phyloP scores from a whole-genome alignment of 1,140 invertebrate genomes.

The Daktulosphaira vitifoliae region DNA sequence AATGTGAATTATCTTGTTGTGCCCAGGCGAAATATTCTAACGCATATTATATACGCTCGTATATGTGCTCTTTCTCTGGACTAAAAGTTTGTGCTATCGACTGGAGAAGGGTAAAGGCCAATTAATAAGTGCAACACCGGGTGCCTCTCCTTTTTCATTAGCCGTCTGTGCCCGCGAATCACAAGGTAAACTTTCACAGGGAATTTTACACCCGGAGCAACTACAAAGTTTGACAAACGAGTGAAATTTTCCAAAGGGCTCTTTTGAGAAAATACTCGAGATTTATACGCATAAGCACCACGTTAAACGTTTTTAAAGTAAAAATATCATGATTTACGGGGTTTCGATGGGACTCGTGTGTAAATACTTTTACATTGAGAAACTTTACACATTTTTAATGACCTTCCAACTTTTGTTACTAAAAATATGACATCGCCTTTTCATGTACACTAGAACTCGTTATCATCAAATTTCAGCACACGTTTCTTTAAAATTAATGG shows the following conservation, averaged over 20 bases:
- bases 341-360: too few relatives aligned
- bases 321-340: too few relatives aligned
- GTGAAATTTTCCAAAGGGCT: background rate
- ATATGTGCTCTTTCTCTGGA: background rate
- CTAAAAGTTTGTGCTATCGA: slow-evolving; percentile 11
- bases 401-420: too few relatives aligned
- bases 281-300: background rate
- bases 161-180: background rate
- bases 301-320: too few relatives aligned
- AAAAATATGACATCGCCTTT: too few relatives aligned
- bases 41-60: background rate
- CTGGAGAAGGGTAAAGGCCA: background rate
- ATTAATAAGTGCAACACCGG: slow-evolving; percentile 14
- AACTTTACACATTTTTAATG: too few relatives aligned
- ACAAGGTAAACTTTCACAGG: background rate
- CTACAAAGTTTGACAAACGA: background rate
- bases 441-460: too few relatives aligned
- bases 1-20: too few relatives aligned
- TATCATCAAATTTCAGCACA: too few relatives aligned
- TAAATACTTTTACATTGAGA: too few relatives aligned
- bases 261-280: background rate
- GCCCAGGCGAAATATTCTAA: too few relatives aligned
- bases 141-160: slow-evolving; percentile 3
- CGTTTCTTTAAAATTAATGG: too few relatives aligned
- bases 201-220: slow-evolving; percentile 1